phyloP scores from a whole-genome alignment of 2,888 invertebrate species.

The Barypeithes pellucidus region DNA sequence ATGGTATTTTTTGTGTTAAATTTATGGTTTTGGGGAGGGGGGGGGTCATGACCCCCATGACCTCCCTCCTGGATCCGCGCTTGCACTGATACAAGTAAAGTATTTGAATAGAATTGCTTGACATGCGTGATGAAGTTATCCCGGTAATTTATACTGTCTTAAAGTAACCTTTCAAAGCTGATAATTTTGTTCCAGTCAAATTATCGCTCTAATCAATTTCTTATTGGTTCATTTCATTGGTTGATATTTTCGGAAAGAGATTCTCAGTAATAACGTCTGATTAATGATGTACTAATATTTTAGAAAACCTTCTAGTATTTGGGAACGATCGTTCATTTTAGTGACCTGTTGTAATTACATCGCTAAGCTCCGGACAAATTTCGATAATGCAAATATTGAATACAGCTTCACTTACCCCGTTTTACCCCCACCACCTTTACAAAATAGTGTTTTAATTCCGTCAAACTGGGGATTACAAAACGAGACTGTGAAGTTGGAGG shows the following conservation, averaged over 20 bases:
- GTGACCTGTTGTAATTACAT: slow-evolving; percentile 75
- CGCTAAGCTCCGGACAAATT: slow-evolving; percentile 68
- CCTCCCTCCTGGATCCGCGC: too few species aligned
- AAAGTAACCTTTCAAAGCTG: too few species aligned
- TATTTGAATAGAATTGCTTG: too few species aligned
- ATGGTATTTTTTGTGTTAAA: too few species aligned
- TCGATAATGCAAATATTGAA: slow-evolving; percentile 59
- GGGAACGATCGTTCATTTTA: slow-evolving; percentile 70
- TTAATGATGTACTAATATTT: slow-evolving; percentile 26
- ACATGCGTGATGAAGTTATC: too few species aligned
- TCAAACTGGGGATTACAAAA: slow-evolving; percentile 64
- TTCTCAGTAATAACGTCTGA: background rate
- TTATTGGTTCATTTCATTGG: background rate
- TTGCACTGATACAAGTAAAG: too few species aligned
- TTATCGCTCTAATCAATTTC: too few species aligned
- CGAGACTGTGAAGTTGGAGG: slow-evolving; percentile 6
- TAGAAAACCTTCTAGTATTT: slow-evolving; percentile 56
- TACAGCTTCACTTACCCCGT: slow-evolving; percentile 60
- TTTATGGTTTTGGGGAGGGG: too few species aligned
- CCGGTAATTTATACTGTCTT: too few species aligned
- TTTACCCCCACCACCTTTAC: slow-evolving; percentile 67
- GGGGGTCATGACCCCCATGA: too few species aligned
- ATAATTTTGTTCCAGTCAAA: too few species aligned
- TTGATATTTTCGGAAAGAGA: background rate
- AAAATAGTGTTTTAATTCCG: slow-evolving; percentile 69